These are phyloP conservation scores for Drosophila greeni DNA, from an alignment of 2,888 invertebrate species.

Conservation along the genomic window DNA sequence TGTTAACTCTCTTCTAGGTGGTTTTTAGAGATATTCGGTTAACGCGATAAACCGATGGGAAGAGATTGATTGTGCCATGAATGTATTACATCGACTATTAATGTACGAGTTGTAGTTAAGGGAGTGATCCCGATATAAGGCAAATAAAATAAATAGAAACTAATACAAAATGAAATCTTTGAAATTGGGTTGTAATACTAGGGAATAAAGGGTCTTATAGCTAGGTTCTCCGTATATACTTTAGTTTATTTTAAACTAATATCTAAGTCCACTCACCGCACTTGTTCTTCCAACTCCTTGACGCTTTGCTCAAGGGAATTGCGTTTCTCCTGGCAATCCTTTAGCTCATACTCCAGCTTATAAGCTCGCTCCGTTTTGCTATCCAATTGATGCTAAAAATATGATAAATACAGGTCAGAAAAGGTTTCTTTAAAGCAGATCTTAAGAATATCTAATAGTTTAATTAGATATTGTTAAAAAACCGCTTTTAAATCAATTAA, in stretches of 20 bases:
- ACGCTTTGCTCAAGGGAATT: conserved; percentile 81
- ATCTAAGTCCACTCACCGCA: conserved; percentile 74
- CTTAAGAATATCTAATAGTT: too few species aligned
- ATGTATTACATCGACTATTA: conserved; percentile 64
- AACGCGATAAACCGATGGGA: conserved; percentile 38
- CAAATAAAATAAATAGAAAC: conserved; percentile 14
- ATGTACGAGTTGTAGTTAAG: conserved; percentile 57
- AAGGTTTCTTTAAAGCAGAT: too few species aligned
- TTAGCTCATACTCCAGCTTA: conserved; percentile 83
- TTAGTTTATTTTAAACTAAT: not conserved
- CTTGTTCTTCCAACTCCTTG: conserved; percentile 81
- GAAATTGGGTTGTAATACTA: too few species aligned
- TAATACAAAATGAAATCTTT: too few species aligned
- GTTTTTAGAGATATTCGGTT: conserved; percentile 77
- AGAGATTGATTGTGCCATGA: conserved; percentile 70
- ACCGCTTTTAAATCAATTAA: not conserved
- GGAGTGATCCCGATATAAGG: conserved; percentile 31
- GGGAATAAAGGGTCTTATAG: too few species aligned
- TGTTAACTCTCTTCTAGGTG: conserved; percentile 70
- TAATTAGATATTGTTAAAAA: too few species aligned
- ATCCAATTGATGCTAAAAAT: conserved; percentile 82
- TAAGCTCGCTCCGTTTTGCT: conserved; percentile 85
- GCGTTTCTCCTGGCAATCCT: conserved; percentile 81
- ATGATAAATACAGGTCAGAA: not conserved
- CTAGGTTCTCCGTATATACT: too few species aligned